These are phyloP conservation scores for Stegodyphus mimosarum DNA, from an alignment of 1,140 invertebrate species.

Conservation along the genomic window DNA sequence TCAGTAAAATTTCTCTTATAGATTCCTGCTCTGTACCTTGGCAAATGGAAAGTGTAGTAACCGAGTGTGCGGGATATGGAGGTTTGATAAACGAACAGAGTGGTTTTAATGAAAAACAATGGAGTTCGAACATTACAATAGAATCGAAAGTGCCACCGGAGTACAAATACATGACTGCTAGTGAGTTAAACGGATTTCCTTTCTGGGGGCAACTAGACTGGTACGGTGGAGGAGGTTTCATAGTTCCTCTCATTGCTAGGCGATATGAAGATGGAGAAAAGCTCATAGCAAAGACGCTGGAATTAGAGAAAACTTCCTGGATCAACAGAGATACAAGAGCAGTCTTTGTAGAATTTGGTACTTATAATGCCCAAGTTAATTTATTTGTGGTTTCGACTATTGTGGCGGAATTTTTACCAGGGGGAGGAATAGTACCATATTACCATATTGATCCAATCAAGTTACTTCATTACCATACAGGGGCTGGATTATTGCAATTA, in stretches of 20 bases:
- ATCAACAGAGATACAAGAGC: conserved; percentile 72
- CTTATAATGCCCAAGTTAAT: conserved; percentile 72
- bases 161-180: conserved; percentile 65
- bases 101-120: conserved; percentile 22
- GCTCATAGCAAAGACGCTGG: conserved; percentile 65
- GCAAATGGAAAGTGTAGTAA: conserved; percentile 63
- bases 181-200: conserved; percentile 68
- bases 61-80: conserved; percentile 66
- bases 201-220: conserved; percentile 68
- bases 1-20: background rate
- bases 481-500: conserved; percentile 63
- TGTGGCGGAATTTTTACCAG: conserved; percentile 70
- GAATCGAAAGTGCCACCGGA: conserved; percentile 45
- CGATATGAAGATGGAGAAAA: conserved; percentile 61
- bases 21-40: conserved; percentile 65
- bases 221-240: conserved; percentile 73
- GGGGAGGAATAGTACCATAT: conserved; percentile 69
- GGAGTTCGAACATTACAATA: conserved; percentile 28
- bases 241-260: conserved; percentile 68
- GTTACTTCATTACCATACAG: conserved; percentile 65
- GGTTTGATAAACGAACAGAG: conserved; percentile 66
- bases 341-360: conserved; percentile 72
- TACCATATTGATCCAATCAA: conserved; percentile 70
- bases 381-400: conserved; percentile 70
- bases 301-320: conserved; percentile 69